phyloP scores from a whole-genome alignment of 2,113 vertebrate genomes.

The Enhydra lutris region DNA sequence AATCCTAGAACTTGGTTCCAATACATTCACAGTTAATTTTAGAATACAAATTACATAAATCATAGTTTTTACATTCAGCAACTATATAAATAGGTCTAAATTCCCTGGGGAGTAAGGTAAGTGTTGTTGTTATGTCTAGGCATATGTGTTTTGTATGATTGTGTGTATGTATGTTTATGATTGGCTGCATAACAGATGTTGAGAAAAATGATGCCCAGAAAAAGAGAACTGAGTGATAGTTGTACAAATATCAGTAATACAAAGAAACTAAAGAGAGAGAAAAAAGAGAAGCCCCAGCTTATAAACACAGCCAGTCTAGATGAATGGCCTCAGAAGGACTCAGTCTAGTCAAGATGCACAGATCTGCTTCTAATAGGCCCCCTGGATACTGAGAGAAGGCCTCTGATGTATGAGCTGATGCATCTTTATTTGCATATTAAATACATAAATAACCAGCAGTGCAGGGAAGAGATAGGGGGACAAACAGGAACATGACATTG shows the following conservation, averaged over 20 bases:
- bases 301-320: neutral
- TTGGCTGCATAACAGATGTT: slow-evolving; percentile 8
- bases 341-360: slow-evolving; percentile 16
- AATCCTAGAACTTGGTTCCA: neutral
- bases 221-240: neutral
- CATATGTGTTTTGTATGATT: neutral
- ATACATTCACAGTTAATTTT: neutral
- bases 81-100: neutral
- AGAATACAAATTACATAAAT: neutral
- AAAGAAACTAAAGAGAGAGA: neutral
- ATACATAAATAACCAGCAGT: slow-evolving; percentile 30
- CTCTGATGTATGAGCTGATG: neutral
- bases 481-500: neutral
- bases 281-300: neutral
- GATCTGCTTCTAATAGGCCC: slow-evolving; percentile 58
- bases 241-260: neutral
- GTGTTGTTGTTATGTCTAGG: neutral
- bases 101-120: neutral
- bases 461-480: neutral
- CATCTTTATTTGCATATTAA: slow-evolving; percentile 56
- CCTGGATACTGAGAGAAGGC: slow-evolving; percentile 33
- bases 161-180: neutral
- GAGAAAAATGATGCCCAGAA: neutral
- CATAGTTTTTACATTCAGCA: neutral
- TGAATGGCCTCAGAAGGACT: neutral